phyloP scores from a whole-genome alignment of 2,797 vertebrate genomes.

The Diceros bicornis region DNA sequence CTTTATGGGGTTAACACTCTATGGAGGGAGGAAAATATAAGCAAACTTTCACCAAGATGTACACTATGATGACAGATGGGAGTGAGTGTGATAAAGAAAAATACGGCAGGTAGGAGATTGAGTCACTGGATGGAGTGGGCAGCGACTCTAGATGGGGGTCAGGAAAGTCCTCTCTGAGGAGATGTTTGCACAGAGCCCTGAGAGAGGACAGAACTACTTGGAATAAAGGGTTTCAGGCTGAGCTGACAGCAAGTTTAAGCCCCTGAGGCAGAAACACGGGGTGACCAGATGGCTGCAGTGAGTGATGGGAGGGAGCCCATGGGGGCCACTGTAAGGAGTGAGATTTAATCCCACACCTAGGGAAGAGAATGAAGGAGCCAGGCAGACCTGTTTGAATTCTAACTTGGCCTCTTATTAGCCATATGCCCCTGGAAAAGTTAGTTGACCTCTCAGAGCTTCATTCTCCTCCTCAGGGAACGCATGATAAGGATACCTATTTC shows the following conservation, averaged over 20 bases:
- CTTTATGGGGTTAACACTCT: rapidly evolving
- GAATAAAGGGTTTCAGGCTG: not conserved
- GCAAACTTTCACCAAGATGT: not conserved
- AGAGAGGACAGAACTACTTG: not conserved
- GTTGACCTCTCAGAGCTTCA: not conserved
- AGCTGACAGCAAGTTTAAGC: not conserved
- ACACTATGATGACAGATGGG: rapidly evolving
- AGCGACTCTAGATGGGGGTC: rapidly evolving
- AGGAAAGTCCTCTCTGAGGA: too few relatives aligned
- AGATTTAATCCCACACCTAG: not conserved
- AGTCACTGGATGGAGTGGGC: rapidly evolving
- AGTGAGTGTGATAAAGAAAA: not conserved
- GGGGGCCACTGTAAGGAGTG: rapidly evolving
- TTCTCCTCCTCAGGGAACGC: not conserved
- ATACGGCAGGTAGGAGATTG: rapidly evolving
- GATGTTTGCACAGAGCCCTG: rapidly evolving
- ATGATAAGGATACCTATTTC: rapidly evolving
- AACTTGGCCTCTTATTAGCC: not conserved
- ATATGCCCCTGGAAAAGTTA: not conserved
- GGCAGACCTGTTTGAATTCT: not conserved
- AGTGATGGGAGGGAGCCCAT: rapidly evolving
- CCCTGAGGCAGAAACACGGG: rapidly evolving
- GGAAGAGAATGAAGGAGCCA: not conserved
- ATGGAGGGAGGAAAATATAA: not conserved
- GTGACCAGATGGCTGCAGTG: rapidly evolving